phyloP scores from a whole-genome alignment of 2,113 vertebrate genomes.

The Argyrosomus japonicus region DNA sequence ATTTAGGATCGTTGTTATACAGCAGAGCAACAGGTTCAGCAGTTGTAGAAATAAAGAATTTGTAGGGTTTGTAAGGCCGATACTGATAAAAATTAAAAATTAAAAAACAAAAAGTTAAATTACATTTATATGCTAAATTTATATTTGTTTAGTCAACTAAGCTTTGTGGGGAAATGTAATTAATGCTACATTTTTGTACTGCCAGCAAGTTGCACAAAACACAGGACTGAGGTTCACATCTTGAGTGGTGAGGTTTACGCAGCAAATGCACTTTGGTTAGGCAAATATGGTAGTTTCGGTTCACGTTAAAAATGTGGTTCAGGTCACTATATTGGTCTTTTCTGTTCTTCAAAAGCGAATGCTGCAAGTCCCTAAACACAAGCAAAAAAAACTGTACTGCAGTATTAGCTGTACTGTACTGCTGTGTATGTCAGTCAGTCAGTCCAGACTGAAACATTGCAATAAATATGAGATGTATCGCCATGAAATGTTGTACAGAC shows the following conservation, averaged over 20 bases:
- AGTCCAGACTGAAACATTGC: no score
- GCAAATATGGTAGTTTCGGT: background rate
- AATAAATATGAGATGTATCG: no score
- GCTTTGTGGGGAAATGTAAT: background rate
- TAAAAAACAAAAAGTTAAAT: background rate
- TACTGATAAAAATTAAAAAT: background rate
- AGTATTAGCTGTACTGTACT: no score
- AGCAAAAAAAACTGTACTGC: background rate
- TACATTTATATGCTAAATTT: background rate
- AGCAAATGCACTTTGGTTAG: background rate
- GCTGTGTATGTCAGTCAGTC: no score
- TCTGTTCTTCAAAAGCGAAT: background rate
- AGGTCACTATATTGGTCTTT: background rate
- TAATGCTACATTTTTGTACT: background rate
- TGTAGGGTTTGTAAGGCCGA: background rate
- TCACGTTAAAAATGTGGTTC: background rate
- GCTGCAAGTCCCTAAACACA: background rate
- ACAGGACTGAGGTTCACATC: background rate
- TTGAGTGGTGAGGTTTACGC: background rate
- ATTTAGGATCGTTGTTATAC: background rate
- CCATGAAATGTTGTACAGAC: no score
- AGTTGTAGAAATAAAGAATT: background rate
- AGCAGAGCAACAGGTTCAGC: constrained; percentile 2
- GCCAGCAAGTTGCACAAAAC: background rate
- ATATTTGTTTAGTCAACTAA: background rate